Percentiles rank a stretch among this genome's conserved stretches.
phyloP scores from a whole-genome alignment of 2,888 invertebrate genomes.

The Pogonocherus hispidulus region DNA sequence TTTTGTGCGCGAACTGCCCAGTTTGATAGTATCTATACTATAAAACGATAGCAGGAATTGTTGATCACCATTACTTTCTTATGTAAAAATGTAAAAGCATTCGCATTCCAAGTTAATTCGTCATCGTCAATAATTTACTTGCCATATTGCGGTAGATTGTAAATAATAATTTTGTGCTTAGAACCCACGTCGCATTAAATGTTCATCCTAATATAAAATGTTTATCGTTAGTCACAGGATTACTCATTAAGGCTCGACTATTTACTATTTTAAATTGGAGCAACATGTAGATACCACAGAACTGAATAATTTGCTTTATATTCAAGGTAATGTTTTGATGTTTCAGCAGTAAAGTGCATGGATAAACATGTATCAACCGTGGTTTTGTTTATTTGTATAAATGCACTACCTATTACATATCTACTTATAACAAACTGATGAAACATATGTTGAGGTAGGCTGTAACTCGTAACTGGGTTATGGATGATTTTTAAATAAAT shows the following conservation, averaged over 20 bases:
- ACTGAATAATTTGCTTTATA: not conserved
- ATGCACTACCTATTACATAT: not conserved
- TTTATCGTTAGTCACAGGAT: conserved; percentile 5
- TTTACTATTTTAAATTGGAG: conserved; percentile 1
- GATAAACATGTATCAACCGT: no score
- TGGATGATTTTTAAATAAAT: not conserved
- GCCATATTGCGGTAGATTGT: not conserved
- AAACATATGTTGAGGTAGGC: not conserved
- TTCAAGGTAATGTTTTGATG: conserved; percentile 28
- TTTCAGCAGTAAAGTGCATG: conserved; percentile 2
- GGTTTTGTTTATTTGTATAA: not conserved
- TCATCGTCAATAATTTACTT: not conserved
- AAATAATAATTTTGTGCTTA: not conserved
- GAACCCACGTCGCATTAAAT: conserved; percentile 10
- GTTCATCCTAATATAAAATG: not conserved
- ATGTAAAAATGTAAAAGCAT: not conserved
- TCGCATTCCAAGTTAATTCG: not conserved
- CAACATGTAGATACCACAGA: not conserved
- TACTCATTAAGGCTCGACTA: conserved; percentile 2
- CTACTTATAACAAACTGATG: not conserved
- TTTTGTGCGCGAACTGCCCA: no score
- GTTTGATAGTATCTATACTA: no score
- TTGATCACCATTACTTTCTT: no score
- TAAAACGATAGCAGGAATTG: no score
- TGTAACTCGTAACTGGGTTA: not conserved